Conservation (phyloP, 1,140 invertebrate genomes). For the Druon quercuslanigerum region DNA sequence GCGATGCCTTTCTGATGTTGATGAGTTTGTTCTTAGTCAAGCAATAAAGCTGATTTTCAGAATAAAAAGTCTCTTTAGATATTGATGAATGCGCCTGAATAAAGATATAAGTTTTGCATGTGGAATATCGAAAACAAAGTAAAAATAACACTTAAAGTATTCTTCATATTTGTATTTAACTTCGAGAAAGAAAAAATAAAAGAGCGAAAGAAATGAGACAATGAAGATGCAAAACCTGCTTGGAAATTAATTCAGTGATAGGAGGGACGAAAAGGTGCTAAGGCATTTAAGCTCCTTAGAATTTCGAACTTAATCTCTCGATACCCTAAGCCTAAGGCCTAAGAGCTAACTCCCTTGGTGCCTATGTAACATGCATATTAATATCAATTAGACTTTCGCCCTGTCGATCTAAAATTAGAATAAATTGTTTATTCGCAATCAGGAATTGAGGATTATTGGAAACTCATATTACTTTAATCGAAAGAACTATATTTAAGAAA, state of each 20-base stretch:
- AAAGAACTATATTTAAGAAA: no score
- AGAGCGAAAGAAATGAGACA: not conserved
- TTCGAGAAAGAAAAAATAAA: not conserved
- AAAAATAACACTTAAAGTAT: no score
- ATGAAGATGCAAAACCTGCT: not conserved
- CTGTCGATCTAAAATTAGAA: not conserved
- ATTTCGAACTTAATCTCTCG: constrained; percentile 1
- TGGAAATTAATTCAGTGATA: constrained; percentile 2
- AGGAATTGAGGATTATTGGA: no score
- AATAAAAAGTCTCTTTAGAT: constrained; percentile 55
- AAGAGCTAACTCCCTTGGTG: not conserved
- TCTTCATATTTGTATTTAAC: not conserved
- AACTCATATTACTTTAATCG: no score
- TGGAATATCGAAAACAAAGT: not conserved
- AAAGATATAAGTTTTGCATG: constrained; percentile 49
- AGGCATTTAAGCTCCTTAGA: constrained; percentile 12
- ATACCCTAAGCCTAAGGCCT: not conserved
- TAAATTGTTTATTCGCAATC: not conserved
- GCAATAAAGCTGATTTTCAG: constrained; percentile 33
- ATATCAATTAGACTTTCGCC: constrained; percentile 5
- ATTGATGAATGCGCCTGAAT: constrained; percentile 59
- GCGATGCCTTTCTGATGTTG: constrained; percentile 56
- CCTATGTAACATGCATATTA: not conserved
- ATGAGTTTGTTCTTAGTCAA: constrained; percentile 57
- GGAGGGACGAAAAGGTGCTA: not conserved